phyloP scores from a whole-genome alignment of 2,113 vertebrate species.

The Cryptomyrus ogoouensis region DNA sequence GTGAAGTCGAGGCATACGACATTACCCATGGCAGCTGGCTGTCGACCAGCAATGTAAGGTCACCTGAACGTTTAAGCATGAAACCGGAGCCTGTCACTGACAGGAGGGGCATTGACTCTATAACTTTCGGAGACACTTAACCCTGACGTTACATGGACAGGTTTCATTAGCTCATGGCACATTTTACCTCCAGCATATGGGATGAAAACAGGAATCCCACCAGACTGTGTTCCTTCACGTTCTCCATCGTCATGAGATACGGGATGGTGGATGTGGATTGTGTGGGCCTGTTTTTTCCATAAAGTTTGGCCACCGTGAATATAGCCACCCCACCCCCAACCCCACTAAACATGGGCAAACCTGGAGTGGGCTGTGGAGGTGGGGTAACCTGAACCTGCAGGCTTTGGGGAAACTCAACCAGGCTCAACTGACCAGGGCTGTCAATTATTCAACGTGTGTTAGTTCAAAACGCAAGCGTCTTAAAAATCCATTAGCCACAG shows the following conservation, averaged over 20 bases:
- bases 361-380: constrained; percentile 24
- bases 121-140: not conserved
- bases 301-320: not conserved
- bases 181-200: not conserved
- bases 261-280: not conserved
- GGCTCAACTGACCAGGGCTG: constrained; percentile 43
- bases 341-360: constrained; percentile 17
- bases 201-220: not conserved
- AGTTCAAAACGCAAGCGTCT: constrained; percentile 58
- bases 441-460: constrained; percentile 64
- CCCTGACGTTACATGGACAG: not conserved
- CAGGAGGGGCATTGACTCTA: constrained; percentile 12
- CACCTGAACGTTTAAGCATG: constrained; percentile 27
- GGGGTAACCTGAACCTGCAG: constrained; percentile 53
- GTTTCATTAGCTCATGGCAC: not conserved
- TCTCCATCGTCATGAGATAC: not conserved
- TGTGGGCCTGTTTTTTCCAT: not conserved
- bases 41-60: constrained; percentile 35
- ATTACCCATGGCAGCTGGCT: constrained; percentile 25
- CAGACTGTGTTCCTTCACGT: not conserved
- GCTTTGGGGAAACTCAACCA: constrained; percentile 47
- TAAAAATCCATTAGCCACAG: constrained; percentile 43
- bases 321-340: constrained; percentile 33
- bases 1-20: constrained; percentile 32
- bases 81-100: constrained; percentile 24